Evolutionary conservation across 2,888 invertebrate species (phyloP).

Genomic region (Anthophora plumipes): DNA sequence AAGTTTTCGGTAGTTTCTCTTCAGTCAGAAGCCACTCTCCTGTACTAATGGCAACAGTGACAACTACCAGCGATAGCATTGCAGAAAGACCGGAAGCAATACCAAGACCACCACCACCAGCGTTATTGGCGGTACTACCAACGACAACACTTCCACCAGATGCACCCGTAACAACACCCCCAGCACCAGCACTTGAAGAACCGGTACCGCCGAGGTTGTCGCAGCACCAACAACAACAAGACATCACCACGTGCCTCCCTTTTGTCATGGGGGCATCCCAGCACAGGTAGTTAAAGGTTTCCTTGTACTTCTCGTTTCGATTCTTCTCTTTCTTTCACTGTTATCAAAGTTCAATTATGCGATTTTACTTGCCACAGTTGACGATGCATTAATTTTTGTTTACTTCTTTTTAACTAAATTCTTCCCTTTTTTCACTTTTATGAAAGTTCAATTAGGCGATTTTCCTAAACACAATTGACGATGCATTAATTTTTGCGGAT

Average conservation of each 20-base stretch:
- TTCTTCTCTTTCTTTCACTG: neutral
- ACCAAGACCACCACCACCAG: constrained; percentile 78
- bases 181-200: constrained; percentile 57
- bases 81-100: constrained; percentile 86
- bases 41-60: constrained; percentile 90
- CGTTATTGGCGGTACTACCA: constrained; percentile 56
- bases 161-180: constrained; percentile 48
- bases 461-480: too few relatives aligned
- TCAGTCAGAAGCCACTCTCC: constrained; percentile 95
- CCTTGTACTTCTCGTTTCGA: neutral
- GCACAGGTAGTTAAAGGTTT: neutral
- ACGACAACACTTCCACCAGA: constrained; percentile 53
- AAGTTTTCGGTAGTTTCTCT: constrained; percentile 92
- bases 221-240: constrained; percentile 80
- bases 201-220: constrained; percentile 67
- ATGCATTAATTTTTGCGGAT: too few relatives aligned
- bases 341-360: neutral
- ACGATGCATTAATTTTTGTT: too few relatives aligned
- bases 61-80: constrained; percentile 89
- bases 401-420: too few relatives aligned
- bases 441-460: too few relatives aligned
- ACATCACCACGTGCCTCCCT: constrained; percentile 78
- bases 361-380: too few relatives aligned
- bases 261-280: constrained; percentile 79
- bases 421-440: too few relatives aligned